Evolutionary conservation across 2,888 invertebrate genomes (phyloP), one percentile per base, ranked within the genome.

Genomic region (Xylota sylvarum): DNA sequence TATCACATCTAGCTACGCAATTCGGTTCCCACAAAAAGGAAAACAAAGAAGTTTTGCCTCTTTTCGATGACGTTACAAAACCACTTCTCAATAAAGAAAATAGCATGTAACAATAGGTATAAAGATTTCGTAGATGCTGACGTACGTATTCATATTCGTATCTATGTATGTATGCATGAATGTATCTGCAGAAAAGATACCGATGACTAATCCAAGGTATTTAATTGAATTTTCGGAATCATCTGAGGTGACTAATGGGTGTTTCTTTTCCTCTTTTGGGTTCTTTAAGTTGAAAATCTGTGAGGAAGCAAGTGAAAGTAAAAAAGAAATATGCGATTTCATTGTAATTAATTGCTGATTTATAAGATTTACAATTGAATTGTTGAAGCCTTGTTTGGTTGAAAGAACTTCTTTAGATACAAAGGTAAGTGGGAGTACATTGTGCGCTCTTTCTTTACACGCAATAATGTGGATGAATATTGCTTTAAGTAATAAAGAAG

Each of bases 201-300:
- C 52, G 46, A 69, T 82, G 81, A 82, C 81, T 82, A 82, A 82
- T 76, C 55, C 55, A 19, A 55, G 27, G 56, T 17, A 50, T 62
- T 56, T 67, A 81, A 62, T 67, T 23, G 19, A 50, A 43, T 52
- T 52, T 32, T 74, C 67, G 48, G 35, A 73, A 62, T 52, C 27
- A n/a, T 60, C 60, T 62, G n/a, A 27, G 32, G 35, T 73, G 73
- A 73, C 60, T 73, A 73, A 73, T 40, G 37, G 14, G 5, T 73
- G 23, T 46, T 23, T 64, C 7, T 78, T 64, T 55, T n/a, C 27
- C 9, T 32, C 5, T 40, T 55, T 64, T 32, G 37, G 9, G 23
- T 35, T 32, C n/a, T 37, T 60, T 10, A 37, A 2, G 4, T 23
- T 7, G 40, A 23, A 50, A 10, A 50, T 62, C 32, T 32, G 12